phyloP scores from a whole-genome alignment of 1,140 invertebrate species.

The Hylyphantes graminicola region DNA sequence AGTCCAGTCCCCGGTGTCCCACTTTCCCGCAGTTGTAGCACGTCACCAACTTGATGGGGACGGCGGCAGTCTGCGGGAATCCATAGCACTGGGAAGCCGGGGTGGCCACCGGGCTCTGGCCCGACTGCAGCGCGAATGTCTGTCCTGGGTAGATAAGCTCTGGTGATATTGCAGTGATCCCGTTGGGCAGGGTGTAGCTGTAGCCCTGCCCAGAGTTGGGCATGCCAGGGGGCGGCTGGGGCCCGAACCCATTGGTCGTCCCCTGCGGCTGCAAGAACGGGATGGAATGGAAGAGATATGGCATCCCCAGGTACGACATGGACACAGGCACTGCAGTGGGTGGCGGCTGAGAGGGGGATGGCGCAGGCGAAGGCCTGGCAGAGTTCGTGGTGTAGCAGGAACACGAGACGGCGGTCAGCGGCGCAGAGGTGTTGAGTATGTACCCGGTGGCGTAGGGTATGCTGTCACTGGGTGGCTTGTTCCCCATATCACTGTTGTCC shows the following conservation, averaged over 20 bases:
- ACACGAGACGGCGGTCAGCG: conserved; percentile 32
- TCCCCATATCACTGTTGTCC: conserved; percentile 20
- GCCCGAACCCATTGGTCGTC: conserved; percentile 55
- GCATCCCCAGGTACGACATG: conserved; percentile 40
- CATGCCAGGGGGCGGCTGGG: conserved; percentile 20
- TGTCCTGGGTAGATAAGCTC: conserved; percentile 60
- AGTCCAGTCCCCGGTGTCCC: conserved; percentile 83
- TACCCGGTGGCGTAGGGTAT: conserved; percentile 35
- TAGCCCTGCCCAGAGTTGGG: conserved; percentile 47
- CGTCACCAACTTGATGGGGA: conserved; percentile 69
- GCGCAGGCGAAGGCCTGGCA: conserved; percentile 50
- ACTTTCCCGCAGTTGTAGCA: conserved; percentile 82
- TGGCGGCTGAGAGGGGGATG: conserved; percentile 39
- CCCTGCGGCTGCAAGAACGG: conserved; percentile 55
- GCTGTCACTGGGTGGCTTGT: conserved; percentile 11
- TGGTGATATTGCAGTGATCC: conserved; percentile 57
- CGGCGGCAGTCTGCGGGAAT: conserved; percentile 71
- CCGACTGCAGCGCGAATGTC: conserved; percentile 46
- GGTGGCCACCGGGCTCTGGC: conserved; percentile 50
- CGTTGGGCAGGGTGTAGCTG: conserved; percentile 57
- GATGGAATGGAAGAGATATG: conserved; percentile 55
- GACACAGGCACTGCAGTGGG: conserved; percentile 35
- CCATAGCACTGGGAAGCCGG: conserved; percentile 67
- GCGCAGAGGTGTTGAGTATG: conserved; percentile 25
- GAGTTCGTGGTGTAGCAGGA: conserved; percentile 51